Conservation (phyloP, 2,113 vertebrate species). For the Nerophis lumbriciformis region DNA sequence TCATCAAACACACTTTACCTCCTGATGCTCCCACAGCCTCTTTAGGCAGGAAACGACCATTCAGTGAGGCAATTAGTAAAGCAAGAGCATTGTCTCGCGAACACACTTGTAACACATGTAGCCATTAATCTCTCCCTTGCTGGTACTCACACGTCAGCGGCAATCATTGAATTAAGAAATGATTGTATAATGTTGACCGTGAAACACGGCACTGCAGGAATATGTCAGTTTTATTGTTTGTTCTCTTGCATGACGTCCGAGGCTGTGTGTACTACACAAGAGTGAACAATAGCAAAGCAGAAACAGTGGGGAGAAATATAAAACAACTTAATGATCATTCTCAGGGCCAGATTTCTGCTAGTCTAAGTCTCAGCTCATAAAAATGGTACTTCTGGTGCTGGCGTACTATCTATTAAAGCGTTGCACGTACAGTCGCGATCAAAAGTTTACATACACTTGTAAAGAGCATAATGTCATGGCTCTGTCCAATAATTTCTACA, state of each 20-base stretch:
- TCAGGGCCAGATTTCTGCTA: slow-evolving; percentile 55
- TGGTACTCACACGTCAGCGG: slow-evolving; percentile 11
- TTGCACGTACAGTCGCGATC: too few relatives aligned
- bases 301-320: slow-evolving; percentile 28
- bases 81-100: slow-evolving; percentile 20
- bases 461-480: too few relatives aligned
- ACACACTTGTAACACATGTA: neutral
- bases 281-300: slow-evolving; percentile 45
- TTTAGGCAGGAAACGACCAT: slow-evolving; percentile 46
- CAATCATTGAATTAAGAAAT: slow-evolving; percentile 22
- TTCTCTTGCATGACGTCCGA: slow-evolving; percentile 55
- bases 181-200: slow-evolving; percentile 9
- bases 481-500: too few relatives aligned
- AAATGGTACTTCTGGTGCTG: slow-evolving; percentile 45
- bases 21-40: slow-evolving; percentile 38
- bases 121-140: slow-evolving; percentile 24
- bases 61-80: slow-evolving; percentile 36
- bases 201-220: neutral
- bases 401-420: slow-evolving; percentile 42
- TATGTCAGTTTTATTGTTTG: slow-evolving; percentile 45
- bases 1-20: slow-evolving; percentile 48
- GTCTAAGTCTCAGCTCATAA: slow-evolving; percentile 60
- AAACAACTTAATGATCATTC: slow-evolving; percentile 41
- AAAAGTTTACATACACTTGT: too few relatives aligned
- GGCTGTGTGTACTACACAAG: slow-evolving; percentile 58